phyloP scores from a whole-genome alignment of 2,113 vertebrate species.

The Etia nguti region DNA sequence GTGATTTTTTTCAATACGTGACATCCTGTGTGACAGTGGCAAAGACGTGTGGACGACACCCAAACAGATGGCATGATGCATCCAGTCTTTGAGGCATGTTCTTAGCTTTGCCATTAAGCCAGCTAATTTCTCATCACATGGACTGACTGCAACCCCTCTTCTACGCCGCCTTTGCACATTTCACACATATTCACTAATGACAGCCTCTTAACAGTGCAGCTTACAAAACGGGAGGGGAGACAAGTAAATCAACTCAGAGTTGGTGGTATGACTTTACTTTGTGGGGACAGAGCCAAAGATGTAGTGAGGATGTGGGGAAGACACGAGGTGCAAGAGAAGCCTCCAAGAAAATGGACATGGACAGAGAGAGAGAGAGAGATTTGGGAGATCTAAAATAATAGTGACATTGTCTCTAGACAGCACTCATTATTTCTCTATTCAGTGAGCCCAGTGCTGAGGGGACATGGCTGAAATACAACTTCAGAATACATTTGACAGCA shows the following conservation, averaged over 20 bases:
- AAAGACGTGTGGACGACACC: neutral
- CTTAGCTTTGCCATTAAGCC: neutral
- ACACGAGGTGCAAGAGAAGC: constrained; percentile 17
- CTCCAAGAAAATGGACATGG: constrained; percentile 37
- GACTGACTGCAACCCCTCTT: neutral
- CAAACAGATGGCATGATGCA: constrained; percentile 1
- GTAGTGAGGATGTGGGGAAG: constrained; percentile 22
- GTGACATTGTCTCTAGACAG: constrained; percentile 64
- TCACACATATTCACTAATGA: constrained; percentile 14
- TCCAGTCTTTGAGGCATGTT: neutral
- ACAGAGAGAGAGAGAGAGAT: constrained; percentile 18
- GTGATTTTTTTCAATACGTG: neutral
- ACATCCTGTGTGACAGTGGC: neutral
- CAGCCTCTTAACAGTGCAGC: constrained; percentile 9
- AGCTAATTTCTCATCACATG: neutral
- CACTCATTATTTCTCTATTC: constrained; percentile 66
- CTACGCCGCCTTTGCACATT: neutral
- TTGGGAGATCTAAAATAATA: constrained; percentile 59
- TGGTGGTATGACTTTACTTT: constrained; percentile 27
- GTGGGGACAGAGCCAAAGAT: constrained; percentile 18
- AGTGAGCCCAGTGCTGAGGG: constrained; percentile 39
- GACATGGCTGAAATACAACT: constrained; percentile 62
- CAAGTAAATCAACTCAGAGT: constrained; percentile 21
- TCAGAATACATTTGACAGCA: constrained; percentile 61
- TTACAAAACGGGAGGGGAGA: constrained; percentile 28